These are phyloP conservation scores for Hyles lineata DNA, from an alignment of 2,888 invertebrate genomes.

Conservation along the genomic window DNA sequence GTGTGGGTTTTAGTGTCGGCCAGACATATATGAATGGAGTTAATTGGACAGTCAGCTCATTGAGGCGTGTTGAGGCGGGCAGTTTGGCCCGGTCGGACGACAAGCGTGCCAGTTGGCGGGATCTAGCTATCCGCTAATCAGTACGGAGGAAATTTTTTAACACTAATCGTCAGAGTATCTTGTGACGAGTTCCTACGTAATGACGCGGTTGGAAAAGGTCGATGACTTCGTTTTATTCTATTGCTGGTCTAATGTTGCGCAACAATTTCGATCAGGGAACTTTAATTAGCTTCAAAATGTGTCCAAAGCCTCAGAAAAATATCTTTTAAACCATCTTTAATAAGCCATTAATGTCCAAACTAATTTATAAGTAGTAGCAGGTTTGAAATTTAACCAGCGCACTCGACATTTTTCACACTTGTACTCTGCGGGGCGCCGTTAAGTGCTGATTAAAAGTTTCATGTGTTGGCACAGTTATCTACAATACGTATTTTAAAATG, in stretches of 20 bases:
- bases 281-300: background rate
- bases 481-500: slow-evolving; percentile 11
- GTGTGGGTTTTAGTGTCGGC: slow-evolving; percentile 57
- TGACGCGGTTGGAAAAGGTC: background rate
- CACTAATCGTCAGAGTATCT: slow-evolving; percentile 18
- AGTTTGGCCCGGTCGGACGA: slow-evolving; percentile 68
- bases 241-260: background rate
- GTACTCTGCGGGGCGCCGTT: slow-evolving; percentile 54
- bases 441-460: slow-evolving; percentile 74
- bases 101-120: slow-evolving; percentile 76
- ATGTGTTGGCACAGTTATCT: slow-evolving; percentile 62
- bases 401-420: slow-evolving; percentile 33
- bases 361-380: background rate
- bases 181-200: background rate
- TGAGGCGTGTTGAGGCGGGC: slow-evolving; percentile 71
- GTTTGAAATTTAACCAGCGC: slow-evolving; percentile 1
- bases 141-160: slow-evolving; percentile 33
- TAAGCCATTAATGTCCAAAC: background rate
- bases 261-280: background rate
- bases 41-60: slow-evolving; percentile 78
- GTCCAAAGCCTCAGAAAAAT: background rate
- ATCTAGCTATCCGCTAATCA: slow-evolving; percentile 65
- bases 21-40: slow-evolving; percentile 77
- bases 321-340: background rate
- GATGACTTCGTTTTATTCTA: slow-evolving; percentile 5